Conservation (phyloP, 1,140 invertebrate genomes). For the Drosophila nigrodunni region DNA sequence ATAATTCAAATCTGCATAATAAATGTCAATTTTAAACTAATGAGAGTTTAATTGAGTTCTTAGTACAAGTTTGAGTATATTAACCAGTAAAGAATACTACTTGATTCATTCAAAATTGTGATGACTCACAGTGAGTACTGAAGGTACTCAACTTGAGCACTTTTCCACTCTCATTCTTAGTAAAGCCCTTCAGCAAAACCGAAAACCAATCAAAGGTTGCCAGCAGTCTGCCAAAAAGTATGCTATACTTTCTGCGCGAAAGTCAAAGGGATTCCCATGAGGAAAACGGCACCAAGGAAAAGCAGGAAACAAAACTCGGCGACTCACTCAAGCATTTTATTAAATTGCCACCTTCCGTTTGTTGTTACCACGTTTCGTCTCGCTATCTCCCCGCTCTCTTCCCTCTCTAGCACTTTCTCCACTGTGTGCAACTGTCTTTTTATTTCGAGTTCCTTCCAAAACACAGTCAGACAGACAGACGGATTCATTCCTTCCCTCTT, state of each 20-base stretch:
- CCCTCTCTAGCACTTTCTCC: not conserved
- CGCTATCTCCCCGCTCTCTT: not conserved
- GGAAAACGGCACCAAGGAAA: conserved; percentile 9
- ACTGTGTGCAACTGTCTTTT: conserved; percentile 55
- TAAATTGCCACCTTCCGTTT: conserved; percentile 84
- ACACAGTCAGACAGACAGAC: conserved; percentile 17
- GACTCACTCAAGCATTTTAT: conserved; percentile 84
- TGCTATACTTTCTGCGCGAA: conserved; percentile 59
- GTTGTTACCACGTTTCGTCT: conserved; percentile 60
- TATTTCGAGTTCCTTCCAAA: conserved; percentile 66
- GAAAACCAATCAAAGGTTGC: conserved; percentile 74
- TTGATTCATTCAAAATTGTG: not conserved
- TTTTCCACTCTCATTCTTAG: conserved; percentile 5
- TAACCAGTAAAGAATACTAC: not conserved
- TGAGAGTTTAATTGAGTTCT: not conserved
- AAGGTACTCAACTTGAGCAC: conserved; percentile 10
- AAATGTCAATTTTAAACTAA: too few species aligned
- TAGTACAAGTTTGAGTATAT: not conserved
- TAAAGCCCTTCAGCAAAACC: conserved; percentile 27
- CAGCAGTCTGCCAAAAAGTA: conserved; percentile 69
- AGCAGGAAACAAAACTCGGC: conserved; percentile 80
- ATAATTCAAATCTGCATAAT: too few species aligned
- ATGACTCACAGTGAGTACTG: conserved; percentile 13
- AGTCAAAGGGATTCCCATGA: too few species aligned
- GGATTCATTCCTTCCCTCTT: not conserved